Conservation (phyloP, 1,140 invertebrate genomes). For the Conus ventricosus region DNA sequence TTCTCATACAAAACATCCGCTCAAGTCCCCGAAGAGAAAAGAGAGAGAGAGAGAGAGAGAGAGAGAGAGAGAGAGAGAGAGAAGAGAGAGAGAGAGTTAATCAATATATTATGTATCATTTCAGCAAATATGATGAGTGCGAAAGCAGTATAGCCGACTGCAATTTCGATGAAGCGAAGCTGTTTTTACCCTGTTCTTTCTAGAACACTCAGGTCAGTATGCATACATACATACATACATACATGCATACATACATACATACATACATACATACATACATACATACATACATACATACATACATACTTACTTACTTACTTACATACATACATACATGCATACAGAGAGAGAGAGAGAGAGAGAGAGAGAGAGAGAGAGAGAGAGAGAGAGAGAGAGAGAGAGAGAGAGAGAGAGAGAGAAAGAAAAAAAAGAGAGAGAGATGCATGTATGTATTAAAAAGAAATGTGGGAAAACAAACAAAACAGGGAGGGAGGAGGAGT, state of each 20-base stretch:
- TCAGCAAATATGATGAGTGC: too few relatives aligned
- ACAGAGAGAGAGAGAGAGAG: not conserved
- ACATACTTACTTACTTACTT: not conserved
- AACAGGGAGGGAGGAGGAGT: not conserved
- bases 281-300: constrained; percentile 1
- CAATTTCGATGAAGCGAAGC: too few relatives aligned
- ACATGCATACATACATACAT: not conserved
- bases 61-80: constrained; percentile 14
- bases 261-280: not conserved
- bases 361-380: too few relatives aligned
- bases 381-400: too few relatives aligned
- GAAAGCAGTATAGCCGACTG: too few relatives aligned
- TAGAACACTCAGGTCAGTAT: not conserved
- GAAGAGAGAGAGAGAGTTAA: not conserved
- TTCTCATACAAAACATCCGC: too few relatives aligned
- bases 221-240: too few relatives aligned
- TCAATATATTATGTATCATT: too few relatives aligned
- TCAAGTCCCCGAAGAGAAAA: not conserved
- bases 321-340: not conserved
- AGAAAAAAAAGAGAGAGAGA: not conserved
- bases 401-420: not conserved
- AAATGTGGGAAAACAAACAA: not conserved
- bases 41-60: constrained; percentile 22
- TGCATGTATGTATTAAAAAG: not conserved
- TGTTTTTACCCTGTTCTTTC: not conserved